A percentile compares a stretch with the other conserved stretches of the same genome.
These are phyloP conservation scores for Blennius ocellaris DNA, from an alignment of 2,113 vertebrate genomes.

Conservation along the genomic window DNA sequence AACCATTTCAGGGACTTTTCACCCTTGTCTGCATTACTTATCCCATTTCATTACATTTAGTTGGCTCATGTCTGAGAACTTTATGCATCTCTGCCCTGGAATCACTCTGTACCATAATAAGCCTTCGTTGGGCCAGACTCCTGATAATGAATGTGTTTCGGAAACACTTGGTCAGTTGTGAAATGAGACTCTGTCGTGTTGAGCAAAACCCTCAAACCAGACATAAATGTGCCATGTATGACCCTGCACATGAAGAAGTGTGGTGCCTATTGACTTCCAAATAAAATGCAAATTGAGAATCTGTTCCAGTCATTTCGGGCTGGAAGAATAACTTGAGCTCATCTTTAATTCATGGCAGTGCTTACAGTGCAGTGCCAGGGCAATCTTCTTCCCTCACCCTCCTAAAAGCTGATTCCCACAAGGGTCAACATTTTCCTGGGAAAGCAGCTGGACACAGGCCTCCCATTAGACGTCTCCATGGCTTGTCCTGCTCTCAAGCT, in stretches of 20 bases:
- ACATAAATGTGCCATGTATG: conserved; percentile 39
- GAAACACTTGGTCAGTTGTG: background rate
- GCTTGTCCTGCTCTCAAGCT: conserved; percentile 6
- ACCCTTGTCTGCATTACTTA: too few species aligned
- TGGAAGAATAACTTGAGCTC: conserved; percentile 66
- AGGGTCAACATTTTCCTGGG: conserved; percentile 46
- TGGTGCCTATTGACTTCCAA: conserved; percentile 48
- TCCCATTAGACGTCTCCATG: conserved; percentile 5
- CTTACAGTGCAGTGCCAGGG: conserved; percentile 48
- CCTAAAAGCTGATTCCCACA: conserved; percentile 53
- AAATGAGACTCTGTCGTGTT: background rate
- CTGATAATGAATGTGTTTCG: background rate
- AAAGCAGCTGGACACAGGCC: conserved; percentile 58
- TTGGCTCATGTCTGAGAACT: too few species aligned
- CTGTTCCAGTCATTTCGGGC: conserved; percentile 65
- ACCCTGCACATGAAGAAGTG: conserved; percentile 36
- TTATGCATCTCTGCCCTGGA: background rate
- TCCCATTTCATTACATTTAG: too few species aligned
- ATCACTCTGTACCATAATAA: background rate
- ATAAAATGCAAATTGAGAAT: conserved; percentile 78
- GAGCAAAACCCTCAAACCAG: conserved; percentile 6
- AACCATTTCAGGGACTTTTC: too few species aligned
- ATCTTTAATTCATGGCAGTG: conserved; percentile 79
- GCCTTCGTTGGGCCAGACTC: background rate
- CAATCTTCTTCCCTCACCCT: conserved; percentile 48